Evolutionary conservation across 2,888 invertebrate species (phyloP), one percentile per base, ranked within the genome.

Genomic region (Melieria omissa): DNA sequence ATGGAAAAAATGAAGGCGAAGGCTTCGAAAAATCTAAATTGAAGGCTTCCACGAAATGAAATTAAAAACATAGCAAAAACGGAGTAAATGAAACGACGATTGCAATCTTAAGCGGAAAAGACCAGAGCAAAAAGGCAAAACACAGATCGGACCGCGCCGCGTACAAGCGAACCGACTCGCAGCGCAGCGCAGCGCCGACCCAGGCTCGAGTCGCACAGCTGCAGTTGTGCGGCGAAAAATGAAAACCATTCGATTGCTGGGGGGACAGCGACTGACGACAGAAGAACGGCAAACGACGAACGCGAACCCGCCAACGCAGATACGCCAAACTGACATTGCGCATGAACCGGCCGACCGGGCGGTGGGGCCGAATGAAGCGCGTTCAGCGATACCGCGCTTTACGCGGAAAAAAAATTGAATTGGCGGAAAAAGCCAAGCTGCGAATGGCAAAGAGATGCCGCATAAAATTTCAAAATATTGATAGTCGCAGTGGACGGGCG

Each of bases 101-200:
- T 65, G 55, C 65, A 65, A 65, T 65, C 65, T 65, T 65, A 57
- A 65, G 57, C 44, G 46, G 65, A 57, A 65, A 65, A 65, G 29
- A 10, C 45, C 8, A 29, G 2, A 29, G 29, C 29, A 29, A 29
- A 29, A 29, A 29, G 29, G 29, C 29, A 29, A 29, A 29, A 29
- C 29, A 29, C 29, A 29, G 29, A 29, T 29, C 29, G 29, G 29
- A 29, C 29, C 16, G 16, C 57, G 45, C 57, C 54, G 14, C 41
- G 29, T 47, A 65, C 8, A 52, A 45, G 47, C 16, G 47, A 10
- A 52, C 16, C 65, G 8, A 14, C 10, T 54, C 54, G 52, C 64
- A 46, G 29, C 29, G 52, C 64, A 46, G 29, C 29, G 61, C 12
- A 12, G 42, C 9, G 42, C n/a, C 52, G 44, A 61, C 8, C 16